Evolutionary conservation across 1,140 invertebrate species (phyloP).

Genomic region (Diabrotica undecimpunctata): DNA sequence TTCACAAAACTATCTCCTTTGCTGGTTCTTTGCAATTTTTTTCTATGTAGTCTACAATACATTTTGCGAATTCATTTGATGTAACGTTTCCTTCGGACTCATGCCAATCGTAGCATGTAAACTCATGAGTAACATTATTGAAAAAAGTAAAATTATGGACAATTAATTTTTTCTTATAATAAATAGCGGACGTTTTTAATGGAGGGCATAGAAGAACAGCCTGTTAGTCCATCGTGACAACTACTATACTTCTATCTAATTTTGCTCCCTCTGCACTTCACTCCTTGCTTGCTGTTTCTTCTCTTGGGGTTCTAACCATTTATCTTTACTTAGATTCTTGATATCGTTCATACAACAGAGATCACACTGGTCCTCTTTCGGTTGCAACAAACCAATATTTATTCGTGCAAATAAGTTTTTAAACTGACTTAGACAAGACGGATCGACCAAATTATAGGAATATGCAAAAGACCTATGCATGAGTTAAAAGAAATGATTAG

Average conservation of each 20-base stretch:
- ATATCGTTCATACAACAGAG: conserved; percentile 29
- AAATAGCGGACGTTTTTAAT: neutral
- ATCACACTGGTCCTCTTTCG: conserved; percentile 38
- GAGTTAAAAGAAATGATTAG: too few species aligned
- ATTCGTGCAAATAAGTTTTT: conserved; percentile 24
- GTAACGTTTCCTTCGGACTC: too few species aligned
- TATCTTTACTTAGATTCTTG: conserved; percentile 25
- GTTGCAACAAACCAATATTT: conserved; percentile 30
- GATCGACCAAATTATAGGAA: too few species aligned
- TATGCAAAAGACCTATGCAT: too few species aligned
- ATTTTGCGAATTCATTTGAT: too few species aligned
- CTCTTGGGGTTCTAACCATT: conserved; percentile 27
- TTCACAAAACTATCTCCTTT: too few species aligned
- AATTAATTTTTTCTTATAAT: too few species aligned
- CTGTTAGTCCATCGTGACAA: neutral
- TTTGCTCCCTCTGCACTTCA: conserved; percentile 22
- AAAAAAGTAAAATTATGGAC: too few species aligned
- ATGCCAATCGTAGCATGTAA: too few species aligned
- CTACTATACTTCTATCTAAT: neutral
- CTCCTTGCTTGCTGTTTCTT: conserved; percentile 29
- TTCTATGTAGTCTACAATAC: too few species aligned
- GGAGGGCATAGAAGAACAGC: neutral
- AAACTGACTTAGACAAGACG: conserved; percentile 19
- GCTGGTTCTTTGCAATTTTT: too few species aligned
- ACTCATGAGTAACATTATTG: too few species aligned